Evolutionary conservation across 2,888 invertebrate species (phyloP), one percentile per base, ranked within the genome.

Genomic region (Philopedon plagiatum): DNA sequence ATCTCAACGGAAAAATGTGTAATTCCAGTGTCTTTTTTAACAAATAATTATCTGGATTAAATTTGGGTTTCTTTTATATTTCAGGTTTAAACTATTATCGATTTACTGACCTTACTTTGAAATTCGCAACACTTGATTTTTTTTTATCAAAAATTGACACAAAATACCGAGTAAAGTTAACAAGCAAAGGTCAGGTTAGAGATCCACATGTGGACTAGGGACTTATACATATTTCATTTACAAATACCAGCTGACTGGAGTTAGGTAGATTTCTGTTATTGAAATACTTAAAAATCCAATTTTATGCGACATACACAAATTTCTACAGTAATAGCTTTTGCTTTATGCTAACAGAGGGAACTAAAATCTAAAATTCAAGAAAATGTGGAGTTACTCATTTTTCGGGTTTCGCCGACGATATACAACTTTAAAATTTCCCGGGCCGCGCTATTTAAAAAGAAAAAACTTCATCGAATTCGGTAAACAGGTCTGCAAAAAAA

Each of bases 1-100:
- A 51, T 23, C n/a, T 23, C 1, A 26, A 23, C 9, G 51, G 26
- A 51, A 51, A 51, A 51, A 51, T 51, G 51, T 51, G 51, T 51
- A 51, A 51, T 11, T 51, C 51, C 51, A 51, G 21, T 39, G 37
- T 39, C 4, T 39, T 39, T 39, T 39, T 39, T 32, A 32, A 32
- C 7, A n/a, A 39, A 39, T 39, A 11, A 11, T 13, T 39, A 39
- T 13, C 11, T 13, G n/a, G 13, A 39, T 39, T 13, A 39, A 11
- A 13, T n/a, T 39, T 39, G 4, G n/a, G 9, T 39, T 39, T 39
- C 37, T 9, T 11, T 39, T 39, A n/a, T 2, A 13, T 39, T 32
- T 32, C 32, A 32, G 11, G 32, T 32, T 32, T 32, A 32, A 32
- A 32, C 32, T 32, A 32, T 32, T 32, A 32, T 11, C 8, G 32